Evolutionary conservation across 2,797 vertebrate genomes (phyloP).

Genomic region (Falco rusticolus): DNA sequence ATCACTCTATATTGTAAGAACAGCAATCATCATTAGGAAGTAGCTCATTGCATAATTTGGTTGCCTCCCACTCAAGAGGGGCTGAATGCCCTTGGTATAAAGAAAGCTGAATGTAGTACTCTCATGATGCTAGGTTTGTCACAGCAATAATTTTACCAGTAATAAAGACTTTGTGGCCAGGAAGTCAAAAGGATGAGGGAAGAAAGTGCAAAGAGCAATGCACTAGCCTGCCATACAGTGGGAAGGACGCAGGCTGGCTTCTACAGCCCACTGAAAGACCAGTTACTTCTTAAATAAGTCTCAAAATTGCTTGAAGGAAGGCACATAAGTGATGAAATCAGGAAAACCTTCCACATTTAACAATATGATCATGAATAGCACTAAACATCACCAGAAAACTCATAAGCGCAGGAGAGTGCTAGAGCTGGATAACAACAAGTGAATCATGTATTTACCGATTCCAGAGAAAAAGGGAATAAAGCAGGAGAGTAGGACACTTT

Average conservation of each 20-base stretch:
- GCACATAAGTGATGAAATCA: fast-evolving
- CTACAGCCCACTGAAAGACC: neutral
- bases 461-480: neutral
- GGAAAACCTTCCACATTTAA: neutral
- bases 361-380: neutral
- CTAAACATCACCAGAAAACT: neutral
- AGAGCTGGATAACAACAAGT: neutral
- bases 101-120: neutral
- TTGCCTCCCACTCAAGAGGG: neutral
- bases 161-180: neutral
- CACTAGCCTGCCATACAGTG: neutral
- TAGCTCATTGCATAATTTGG: neutral
- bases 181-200: neutral
- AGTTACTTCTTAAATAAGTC: neutral
- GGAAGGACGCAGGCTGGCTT: neutral
- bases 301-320: neutral
- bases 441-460: neutral
- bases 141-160: neutral
- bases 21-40: neutral
- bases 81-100: neutral
- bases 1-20: neutral
- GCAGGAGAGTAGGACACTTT: neutral
- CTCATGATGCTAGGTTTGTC: neutral
- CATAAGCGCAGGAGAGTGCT: neutral
- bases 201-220: neutral